Evolutionary conservation across 2,888 invertebrate species (phyloP), one percentile per base, ranked within the genome.

Genomic region (Trypoxylon attenuatum): DNA sequence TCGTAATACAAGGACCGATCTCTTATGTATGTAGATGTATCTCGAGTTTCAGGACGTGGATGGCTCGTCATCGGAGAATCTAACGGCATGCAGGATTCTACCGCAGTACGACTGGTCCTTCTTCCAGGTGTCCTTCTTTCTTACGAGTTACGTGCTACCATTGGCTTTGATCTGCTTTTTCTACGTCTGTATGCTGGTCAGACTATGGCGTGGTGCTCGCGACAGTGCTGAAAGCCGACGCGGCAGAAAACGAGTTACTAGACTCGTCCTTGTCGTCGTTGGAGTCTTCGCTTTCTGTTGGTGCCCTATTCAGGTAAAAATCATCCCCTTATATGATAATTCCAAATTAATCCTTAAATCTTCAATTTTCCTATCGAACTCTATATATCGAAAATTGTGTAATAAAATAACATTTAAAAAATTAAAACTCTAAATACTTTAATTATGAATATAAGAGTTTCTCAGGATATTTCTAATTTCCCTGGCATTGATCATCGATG

Each of bases 281-380:
- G 92, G 95, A 51, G 96, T 96, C 46, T 98, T 98, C 87, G 96
- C 97, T 16, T 90, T 96, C 39, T 96, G 97, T 88, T 97, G 97
- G 97, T 92, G 94, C 80, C 98, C 98, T 21, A 95, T 98, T 83
- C 96, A 97, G 90, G 93, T 96, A 79, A 90, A 42, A 39, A n/a
- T n/a, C n/a, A n/a, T n/a, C n/a, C n/a, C n/a, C n/a, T n/a, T n/a
- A n/a, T n/a, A n/a, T n/a, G n/a, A n/a, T n/a, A n/a, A n/a, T n/a
- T n/a, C n/a, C n/a, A n/a, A n/a, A n/a, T n/a, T n/a, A n/a, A n/a
- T n/a, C n/a, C n/a, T n/a, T n/a, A n/a, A n/a, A n/a, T n/a, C n/a
- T n/a, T n/a, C n/a, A n/a, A n/a, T n/a, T n/a, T n/a, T n/a, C n/a
- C n/a, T n/a, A n/a, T n/a, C n/a, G n/a, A n/a, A n/a, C n/a, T n/a